These are phyloP conservation scores for Aphelinus certus DNA, from an alignment of 1,140 invertebrate species.

Conservation along the genomic window DNA sequence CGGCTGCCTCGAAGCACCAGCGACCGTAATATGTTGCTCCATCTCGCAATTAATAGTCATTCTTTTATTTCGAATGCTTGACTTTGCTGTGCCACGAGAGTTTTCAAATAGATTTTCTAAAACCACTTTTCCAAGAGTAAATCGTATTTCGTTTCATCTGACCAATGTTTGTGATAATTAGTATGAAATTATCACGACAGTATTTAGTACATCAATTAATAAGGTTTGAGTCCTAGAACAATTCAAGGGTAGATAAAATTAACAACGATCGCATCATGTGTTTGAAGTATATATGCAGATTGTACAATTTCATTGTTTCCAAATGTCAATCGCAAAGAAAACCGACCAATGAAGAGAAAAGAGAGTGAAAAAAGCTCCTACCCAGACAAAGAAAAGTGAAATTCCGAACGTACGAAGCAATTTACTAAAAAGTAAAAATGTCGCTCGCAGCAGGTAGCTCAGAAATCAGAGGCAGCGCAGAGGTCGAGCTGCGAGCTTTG, in stretches of 20 bases:
- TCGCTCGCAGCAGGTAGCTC: conserved; percentile 20
- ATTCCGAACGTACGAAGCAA: conserved; percentile 27
- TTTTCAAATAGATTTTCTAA: too few relatives aligned
- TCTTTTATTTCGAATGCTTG: conserved; percentile 51
- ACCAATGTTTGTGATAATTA: too few relatives aligned
- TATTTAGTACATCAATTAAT: too few relatives aligned
- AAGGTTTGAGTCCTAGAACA: too few relatives aligned
- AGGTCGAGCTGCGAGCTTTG: background rate
- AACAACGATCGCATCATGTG: conserved; percentile 1
- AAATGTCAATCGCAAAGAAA: conserved; percentile 22
- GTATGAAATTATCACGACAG: too few relatives aligned
- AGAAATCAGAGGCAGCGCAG: conserved; percentile 16
- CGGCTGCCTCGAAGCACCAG: conserved; percentile 43
- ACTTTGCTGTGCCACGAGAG: background rate
- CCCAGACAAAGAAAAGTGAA: conserved; percentile 8
- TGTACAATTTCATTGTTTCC: conserved; percentile 24
- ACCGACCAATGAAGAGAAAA: background rate
- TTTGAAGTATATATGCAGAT: background rate
- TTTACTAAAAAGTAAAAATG: conserved; percentile 43
- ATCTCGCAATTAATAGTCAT: conserved; percentile 52
- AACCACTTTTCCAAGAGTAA: too few relatives aligned
- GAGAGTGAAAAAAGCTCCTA: conserved; percentile 9
- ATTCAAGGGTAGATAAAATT: background rate
- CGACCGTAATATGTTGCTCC: conserved; percentile 48
- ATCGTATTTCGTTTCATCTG: too few relatives aligned